Base-by-base conservation (phyloP, 2,797 vertebrate species). In the Pseudochirops corinnae region DNA sequence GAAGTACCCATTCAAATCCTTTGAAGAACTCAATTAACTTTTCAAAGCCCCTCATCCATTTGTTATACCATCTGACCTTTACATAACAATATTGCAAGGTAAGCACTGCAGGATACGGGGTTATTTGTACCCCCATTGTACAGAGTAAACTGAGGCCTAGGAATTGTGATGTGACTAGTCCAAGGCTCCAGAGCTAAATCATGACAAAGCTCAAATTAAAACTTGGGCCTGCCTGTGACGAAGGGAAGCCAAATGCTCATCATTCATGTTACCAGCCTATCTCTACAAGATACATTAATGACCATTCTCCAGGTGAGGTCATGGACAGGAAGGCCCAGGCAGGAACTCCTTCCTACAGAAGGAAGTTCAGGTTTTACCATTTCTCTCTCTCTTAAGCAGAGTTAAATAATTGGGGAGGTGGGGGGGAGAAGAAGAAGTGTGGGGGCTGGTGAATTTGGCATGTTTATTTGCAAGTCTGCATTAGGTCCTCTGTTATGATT, bases 91-190 rank as follows among this genome's bases (percentile, higher is more conserved):
- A 82, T 4, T 24, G 7, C 67, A 82, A 46, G 7, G 39, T 39
- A 82, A 39, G 39, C 18, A 24, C 0, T 1, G 39, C n/a, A 39
- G n/a, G 74, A 13, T 31, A 46, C 24, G 9, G 16, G n/a, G 74
- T 82, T 24, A 82, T 46, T 74, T 9, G 5, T 1, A 29, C 11
- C 46, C 55, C 3, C 0, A 0, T 7, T 26, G n/a, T 52, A 10
- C 50, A 0, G 12, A 14, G 56, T 26, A 13, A 5, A 12, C 39
- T 0, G 3, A 62, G 10, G 60, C 33, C 50, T 14, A 1, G 52
- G 0, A 74, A 74, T 26, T 46, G 39, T n/a, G 11, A 50, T 60
- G 53, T 67, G 62, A 92, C 24, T 91, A 60, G 55, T 87, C 53
- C 87, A 4, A 93, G 57, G 62, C 29, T 90, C 92, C 90, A 55